These are phyloP conservation scores for Synchiropus splendidus DNA, from an alignment of 2,113 vertebrate species.

Conservation along the genomic window DNA sequence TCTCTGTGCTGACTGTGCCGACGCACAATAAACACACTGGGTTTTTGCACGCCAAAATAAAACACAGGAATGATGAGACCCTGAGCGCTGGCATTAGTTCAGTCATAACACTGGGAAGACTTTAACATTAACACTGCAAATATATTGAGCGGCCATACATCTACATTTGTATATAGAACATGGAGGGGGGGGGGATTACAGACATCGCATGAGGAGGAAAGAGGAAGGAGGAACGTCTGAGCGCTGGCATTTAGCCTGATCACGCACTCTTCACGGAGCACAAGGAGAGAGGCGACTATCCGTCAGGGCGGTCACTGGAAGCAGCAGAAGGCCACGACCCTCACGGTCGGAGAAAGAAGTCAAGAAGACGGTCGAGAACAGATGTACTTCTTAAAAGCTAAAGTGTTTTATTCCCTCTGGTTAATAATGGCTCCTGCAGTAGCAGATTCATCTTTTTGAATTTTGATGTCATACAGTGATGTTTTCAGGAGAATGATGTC, in stretches of 20 bases:
- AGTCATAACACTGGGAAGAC: conserved; percentile 16
- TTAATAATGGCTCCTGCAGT: too few species aligned
- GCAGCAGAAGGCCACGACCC: conserved; percentile 24
- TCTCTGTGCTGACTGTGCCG: too few species aligned
- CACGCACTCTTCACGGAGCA: conserved; percentile 41
- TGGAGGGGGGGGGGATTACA: conserved; percentile 22
- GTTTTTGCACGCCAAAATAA: conserved; percentile 12
- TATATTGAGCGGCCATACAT: conserved; percentile 13
- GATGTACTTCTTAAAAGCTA: conserved; percentile 1
- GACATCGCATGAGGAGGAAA: conserved; percentile 43
- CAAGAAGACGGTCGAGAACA: background rate
- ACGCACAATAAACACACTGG: background rate
- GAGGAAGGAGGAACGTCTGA: conserved; percentile 49
- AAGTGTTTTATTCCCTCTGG: too few species aligned
- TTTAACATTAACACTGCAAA: conserved; percentile 26
- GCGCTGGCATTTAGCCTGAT: conserved; percentile 38
- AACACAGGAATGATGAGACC: conserved; percentile 15
- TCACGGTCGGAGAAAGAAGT: conserved; percentile 1
- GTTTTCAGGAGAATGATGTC: background rate
- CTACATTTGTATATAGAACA: conserved; percentile 23
- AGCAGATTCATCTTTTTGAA: too few species aligned
- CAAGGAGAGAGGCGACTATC: conserved; percentile 38
- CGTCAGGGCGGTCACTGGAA: conserved; percentile 35
- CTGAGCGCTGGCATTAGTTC: conserved; percentile 14
- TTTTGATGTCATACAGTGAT: too few species aligned